Evolutionary conservation across 2,113 vertebrate species (phyloP), one percentile per base, ranked within the genome.

Genomic region (Nothocercus nigrocapillus): DNA sequence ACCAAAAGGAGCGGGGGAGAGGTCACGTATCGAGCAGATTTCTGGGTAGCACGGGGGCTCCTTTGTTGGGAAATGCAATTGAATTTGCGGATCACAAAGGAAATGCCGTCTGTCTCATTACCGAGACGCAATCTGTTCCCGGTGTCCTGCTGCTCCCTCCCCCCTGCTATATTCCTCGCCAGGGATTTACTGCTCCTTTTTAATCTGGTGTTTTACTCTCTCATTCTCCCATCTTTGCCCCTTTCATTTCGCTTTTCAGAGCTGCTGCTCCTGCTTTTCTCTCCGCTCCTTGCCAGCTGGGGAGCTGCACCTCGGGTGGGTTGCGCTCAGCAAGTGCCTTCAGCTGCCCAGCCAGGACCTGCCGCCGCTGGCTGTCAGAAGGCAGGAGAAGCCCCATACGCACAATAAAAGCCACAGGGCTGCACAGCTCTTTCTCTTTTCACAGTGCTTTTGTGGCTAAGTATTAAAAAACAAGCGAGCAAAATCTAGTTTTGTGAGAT

Each of bases 401-500:
- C 17, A 27, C 21, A 15, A 28, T 30, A 44, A 21, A 72, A 1
- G 2, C 54, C 49, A 38, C 25, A 13, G 6, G 53, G 8, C 24
- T 47, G 42, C 14, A 32, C 36, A 7, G 51, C 24, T 84, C 59
- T 32, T 90, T n/a, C 36, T 61, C 58, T 67, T 66, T 51, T 36
- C 17, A 7, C 19, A 7, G 20, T 0, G 0, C 7, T 89, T n/a
- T 30, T 36, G 34, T 27, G 17, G 36, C 17, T 61, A 54, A 64
- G 21, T 10, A 7, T 45, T 20, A 54, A 53, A 63, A 30, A 68
- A 68, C 30, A 11, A 45, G 22, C 13, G 9, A 45, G 20, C 20
- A 24, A 21, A 47, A 24, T n/a, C 25, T 19, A 13, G 45, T 17
- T 64, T 82, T 64, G 98, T 98, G 97, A 98, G 95, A 98, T 97